Evolutionary conservation across 1,140 invertebrate genomes (phyloP).

Genomic region (Psilanteris sp.): DNA sequence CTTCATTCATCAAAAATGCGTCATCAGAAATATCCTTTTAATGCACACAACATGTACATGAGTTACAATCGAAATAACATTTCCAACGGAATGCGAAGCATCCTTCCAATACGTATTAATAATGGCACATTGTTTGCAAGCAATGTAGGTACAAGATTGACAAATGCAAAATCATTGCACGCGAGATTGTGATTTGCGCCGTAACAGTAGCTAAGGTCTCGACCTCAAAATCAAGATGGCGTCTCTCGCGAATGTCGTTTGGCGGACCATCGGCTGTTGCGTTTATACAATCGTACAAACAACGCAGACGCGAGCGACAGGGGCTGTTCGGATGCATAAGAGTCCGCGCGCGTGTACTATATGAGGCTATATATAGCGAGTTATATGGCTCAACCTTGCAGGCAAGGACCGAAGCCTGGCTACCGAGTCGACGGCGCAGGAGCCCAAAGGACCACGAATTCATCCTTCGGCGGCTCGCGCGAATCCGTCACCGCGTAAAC

Average conservation of each 20-base stretch:
- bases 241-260: slow-evolving; percentile 52
- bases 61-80: slow-evolving; percentile 34
- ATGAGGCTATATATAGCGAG: slow-evolving; percentile 50
- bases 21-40: slow-evolving; percentile 14
- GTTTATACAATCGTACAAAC: slow-evolving; percentile 28
- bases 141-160: slow-evolving; percentile 52
- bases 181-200: slow-evolving; percentile 52
- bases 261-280: slow-evolving; percentile 6
- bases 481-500: too few relatives aligned
- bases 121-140: slow-evolving; percentile 47
- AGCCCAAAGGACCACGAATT: slow-evolving; percentile 30
- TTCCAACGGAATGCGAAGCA: slow-evolving; percentile 36
- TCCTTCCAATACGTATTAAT: slow-evolving; percentile 38
- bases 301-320: slow-evolving; percentile 3
- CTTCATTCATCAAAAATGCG: slow-evolving; percentile 28
- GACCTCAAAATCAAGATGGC: slow-evolving; percentile 49
- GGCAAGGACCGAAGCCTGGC: slow-evolving; percentile 50
- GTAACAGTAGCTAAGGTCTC: slow-evolving; percentile 60
- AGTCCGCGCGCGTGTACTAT: slow-evolving; percentile 29
- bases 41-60: not conserved
- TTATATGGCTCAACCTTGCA: slow-evolving; percentile 52
- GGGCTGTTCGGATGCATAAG: slow-evolving; percentile 18
- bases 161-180: slow-evolving; percentile 59
- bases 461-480: slow-evolving; percentile 42
- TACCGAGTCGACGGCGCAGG: slow-evolving; percentile 35